Evolutionary conservation across 2,113 vertebrate species (phyloP).

Genomic region (Rhodinocichla rosea): DNA sequence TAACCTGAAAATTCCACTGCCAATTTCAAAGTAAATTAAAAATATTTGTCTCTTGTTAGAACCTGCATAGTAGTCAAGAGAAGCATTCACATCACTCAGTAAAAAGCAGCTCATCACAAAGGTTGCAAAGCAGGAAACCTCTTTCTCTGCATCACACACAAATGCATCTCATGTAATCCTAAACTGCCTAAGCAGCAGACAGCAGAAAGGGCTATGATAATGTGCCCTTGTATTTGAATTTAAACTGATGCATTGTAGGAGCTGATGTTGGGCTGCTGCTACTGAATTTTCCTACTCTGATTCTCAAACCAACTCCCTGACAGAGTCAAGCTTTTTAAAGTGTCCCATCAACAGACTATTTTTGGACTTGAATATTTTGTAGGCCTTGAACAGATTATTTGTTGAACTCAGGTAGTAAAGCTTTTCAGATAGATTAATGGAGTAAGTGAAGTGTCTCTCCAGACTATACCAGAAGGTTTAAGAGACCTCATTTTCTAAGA

Average conservation of each 20-base stretch:
- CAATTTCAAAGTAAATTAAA: not conserved
- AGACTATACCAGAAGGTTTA: not conserved
- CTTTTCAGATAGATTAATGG: constrained; percentile 37
- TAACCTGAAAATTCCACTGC: not conserved
- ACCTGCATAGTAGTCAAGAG: not conserved
- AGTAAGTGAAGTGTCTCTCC: constrained; percentile 48
- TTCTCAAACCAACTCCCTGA: not conserved
- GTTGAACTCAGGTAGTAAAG: constrained; percentile 6
- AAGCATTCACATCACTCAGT: not conserved
- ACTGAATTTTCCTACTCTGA: not conserved
- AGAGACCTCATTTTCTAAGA: constrained; percentile 18
- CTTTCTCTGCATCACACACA: not conserved
- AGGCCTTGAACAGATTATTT: constrained; percentile 21
- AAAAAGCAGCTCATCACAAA: not conserved
- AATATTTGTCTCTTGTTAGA: not conserved
- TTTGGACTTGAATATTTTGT: not conserved
- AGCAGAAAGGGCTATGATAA: not conserved
- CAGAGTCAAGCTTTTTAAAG: not conserved
- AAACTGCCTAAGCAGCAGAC: not conserved
- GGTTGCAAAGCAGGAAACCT: not conserved
- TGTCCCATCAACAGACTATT: not conserved
- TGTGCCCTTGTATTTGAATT: not conserved
- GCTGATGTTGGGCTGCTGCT: not conserved
- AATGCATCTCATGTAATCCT: not conserved
- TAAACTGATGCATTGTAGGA: not conserved